phyloP scores from a whole-genome alignment of 2,888 invertebrate species.

The Sclerodermus sp. region DNA sequence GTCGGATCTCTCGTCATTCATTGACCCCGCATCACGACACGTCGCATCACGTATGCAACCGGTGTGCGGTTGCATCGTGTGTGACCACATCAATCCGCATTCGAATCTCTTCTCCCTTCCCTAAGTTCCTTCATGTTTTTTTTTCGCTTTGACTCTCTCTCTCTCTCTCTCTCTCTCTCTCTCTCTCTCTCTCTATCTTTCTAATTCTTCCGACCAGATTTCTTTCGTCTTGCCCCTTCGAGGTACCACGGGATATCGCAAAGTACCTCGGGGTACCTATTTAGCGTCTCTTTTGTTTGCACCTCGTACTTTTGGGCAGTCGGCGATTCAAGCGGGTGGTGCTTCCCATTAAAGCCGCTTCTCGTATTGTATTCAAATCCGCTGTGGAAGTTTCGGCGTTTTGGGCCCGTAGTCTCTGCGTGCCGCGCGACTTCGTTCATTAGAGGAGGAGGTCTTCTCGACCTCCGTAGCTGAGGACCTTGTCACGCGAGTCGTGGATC shows the following conservation, averaged over 20 bases:
- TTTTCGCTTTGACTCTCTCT: conserved; percentile 14
- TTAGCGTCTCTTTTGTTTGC: conserved; percentile 50
- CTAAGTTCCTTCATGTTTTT: conserved; percentile 20
- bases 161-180: conserved; percentile 10
- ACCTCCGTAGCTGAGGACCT: too few relatives aligned
- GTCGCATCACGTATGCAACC: conserved; percentile 46
- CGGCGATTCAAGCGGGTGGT: conserved; percentile 32
- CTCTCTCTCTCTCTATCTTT: too few relatives aligned
- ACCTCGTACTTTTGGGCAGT: conserved; percentile 49
- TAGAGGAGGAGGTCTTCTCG: too few relatives aligned
- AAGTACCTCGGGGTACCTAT: too few relatives aligned
- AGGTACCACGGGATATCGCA: too few relatives aligned
- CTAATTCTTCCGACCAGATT: too few relatives aligned
- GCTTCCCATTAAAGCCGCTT: conserved; percentile 43
- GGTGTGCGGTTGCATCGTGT: conserved; percentile 53
- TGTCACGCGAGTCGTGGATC: too few relatives aligned
- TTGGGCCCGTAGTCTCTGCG: too few relatives aligned
- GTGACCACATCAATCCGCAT: conserved; percentile 56
- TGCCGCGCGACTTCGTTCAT: conserved; percentile 6
- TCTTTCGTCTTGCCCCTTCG: too few relatives aligned
- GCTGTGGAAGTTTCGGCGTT: conserved; percentile 19
- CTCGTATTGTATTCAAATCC: conserved; percentile 55
- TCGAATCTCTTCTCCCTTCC: conserved; percentile 37
- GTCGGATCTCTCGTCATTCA: too few relatives aligned
- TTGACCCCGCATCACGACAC: conserved; percentile 28